Evolutionary conservation across 2,888 invertebrate genomes (phyloP), one percentile per base, ranked within the genome.

Genomic region (Byasa hedistus): DNA sequence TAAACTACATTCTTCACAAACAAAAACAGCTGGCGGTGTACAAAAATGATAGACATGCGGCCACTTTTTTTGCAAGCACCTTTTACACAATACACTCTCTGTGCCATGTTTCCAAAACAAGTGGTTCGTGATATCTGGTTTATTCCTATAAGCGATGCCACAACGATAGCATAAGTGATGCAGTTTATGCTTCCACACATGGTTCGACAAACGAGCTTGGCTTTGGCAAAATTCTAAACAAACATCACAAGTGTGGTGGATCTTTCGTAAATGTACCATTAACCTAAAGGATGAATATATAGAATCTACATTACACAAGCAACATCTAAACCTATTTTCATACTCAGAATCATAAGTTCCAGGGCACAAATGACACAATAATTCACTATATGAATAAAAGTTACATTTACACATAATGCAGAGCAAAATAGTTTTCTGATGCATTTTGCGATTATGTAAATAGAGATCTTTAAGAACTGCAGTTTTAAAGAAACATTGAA

Each of bases 91-190:
- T 3, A 96, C 95, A 85, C 97, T 97, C 79, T 97, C 96, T 2
- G 97, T 97, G 24, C 97, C 97, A 83, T 98, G 97, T 84, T 97
- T 98, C 97, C 97, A 97, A 82, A 97, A 97, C 65, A 97, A 89
- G 88, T 98, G 97, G 79, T 96, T 96, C 21, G 96, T 96, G 68
- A 97, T 97, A 78, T 97, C 97, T 64, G 95, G 95, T 81, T 97
- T 97, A 84, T 97, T 97, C 72, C 96, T 93, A 81, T 97, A 97
- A 0, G 97, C 95, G 70, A 97, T 96, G 44, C 96, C 96, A 82
- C 97, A 97, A 27, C 97, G 94, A 82, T 97, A 97, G 79, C 97
- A 97, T 65, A 96, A 88, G 85, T 97, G 97, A 83, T 96, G 95
- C 54, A 97, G 84, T 85, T 97, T 97, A 80, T 97, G 97, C 86